Base-by-base conservation (phyloP, 2,888 invertebrate species). In the Sepiola atlantica region DNA sequence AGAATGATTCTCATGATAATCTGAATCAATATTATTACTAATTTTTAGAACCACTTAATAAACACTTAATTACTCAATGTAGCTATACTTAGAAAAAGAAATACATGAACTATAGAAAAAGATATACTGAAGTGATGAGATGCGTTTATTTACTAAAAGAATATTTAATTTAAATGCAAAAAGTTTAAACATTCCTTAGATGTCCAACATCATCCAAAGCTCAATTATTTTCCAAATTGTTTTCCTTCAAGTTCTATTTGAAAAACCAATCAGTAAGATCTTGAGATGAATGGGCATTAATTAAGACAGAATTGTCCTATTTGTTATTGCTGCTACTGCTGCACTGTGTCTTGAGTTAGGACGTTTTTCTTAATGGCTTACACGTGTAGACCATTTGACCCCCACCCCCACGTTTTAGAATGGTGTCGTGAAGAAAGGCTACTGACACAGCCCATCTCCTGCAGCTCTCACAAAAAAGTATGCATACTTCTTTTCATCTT, bases 181-280 rank as follows among this genome's bases (percentile, higher is more conserved):
- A 18, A 14, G 32, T 18, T 77, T 32, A n/a, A 77, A 32, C 77
- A n/a, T 77, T 77, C 32, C n/a, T 77, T n/a, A 12, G 32, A 77
- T n/a, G n/a, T 32, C 32, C 10, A 77, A 77, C 77, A 32, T 77
- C 14, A 77, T 77, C 32, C 1, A 32, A 32, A 77, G 16, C n/a
- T 77, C n/a, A n/a, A 77, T 77, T 32, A n/a, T 32, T n/a, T 77
- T n/a, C 16, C 77, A 32, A n/a, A 77, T 77, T 77, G 77, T 77
- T 77, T 77, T 77, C n/a, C 77, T 77, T 77, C 77, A 77, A 77
- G n/a, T 77, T 77, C 77, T n/a, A 77, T 77, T 77, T 77, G 77
- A 77, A 77, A 61, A 77, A 77, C n/a, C 77, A 77, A 77, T 77
- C n/a, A 77, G 77, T 28, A 28, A n/a, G 24, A 24, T 61, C 12